A percentile compares a stretch with the other conserved stretches of the same genome.
phyloP scores from a whole-genome alignment of 2,113 vertebrate genomes.

The Platichthys stellatus region DNA sequence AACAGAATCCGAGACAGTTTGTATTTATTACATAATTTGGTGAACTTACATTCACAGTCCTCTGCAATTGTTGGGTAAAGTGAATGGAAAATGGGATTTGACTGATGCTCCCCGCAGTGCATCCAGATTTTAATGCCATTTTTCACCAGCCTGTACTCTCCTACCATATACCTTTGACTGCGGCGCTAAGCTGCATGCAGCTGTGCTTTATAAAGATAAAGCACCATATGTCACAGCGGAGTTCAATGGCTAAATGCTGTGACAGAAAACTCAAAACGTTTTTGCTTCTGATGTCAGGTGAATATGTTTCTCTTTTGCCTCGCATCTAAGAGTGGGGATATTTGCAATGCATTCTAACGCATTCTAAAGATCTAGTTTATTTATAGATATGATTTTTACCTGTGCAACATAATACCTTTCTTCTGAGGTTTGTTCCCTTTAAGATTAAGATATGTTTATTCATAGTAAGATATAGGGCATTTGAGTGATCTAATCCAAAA shows the following conservation, averaged over 20 bases:
- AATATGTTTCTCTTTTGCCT: neutral
- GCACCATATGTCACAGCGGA: neutral
- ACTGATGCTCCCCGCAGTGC: neutral
- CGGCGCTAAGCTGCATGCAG: neutral
- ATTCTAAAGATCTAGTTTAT: neutral
- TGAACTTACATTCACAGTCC: neutral
- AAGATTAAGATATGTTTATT: no score
- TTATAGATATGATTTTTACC: neutral
- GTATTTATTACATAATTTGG: conserved; percentile 12
- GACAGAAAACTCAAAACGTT: neutral
- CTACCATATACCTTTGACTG: neutral
- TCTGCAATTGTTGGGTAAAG: neutral
- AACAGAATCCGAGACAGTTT: neutral
- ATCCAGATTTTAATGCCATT: neutral
- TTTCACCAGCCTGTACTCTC: neutral
- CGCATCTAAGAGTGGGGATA: neutral
- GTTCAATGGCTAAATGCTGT: neutral
- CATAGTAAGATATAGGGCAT: neutral
- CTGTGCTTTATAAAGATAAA: conserved; percentile 3
- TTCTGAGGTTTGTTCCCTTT: neutral
- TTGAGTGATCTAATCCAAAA: neutral
- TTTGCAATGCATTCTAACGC: no score
- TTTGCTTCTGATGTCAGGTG: neutral
- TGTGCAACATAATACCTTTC: neutral
- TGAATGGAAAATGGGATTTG: neutral